Evolutionary conservation across 2,113 vertebrate genomes (phyloP), one percentile per base, ranked within the genome.

Genomic region (Struthidea cinerea): DNA sequence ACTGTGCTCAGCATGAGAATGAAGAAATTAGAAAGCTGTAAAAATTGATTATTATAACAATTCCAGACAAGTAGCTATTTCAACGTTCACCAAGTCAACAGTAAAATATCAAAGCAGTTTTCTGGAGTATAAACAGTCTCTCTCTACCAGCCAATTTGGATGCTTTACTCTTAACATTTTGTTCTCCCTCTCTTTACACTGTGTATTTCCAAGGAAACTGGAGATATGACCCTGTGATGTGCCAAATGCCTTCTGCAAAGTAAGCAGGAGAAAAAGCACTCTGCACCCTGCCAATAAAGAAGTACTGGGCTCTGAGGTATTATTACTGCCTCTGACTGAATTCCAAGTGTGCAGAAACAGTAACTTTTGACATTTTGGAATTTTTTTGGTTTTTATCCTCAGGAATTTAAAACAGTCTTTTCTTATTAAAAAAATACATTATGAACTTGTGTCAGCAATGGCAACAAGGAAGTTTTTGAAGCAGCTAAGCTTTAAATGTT

Each of bases 1-100:
- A 91, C 2, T 67, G 30, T 71, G 53, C 39, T 77, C 59, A 44
- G 73, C 11, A 10, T 39, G 60, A 75, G 30, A 90, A 88, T 79
- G 37, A 70, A 90, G 37, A 83, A 71, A 93, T 80, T 0, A 92
- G n/a, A 76, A 81, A 3, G 9, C 4, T 75, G 46, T 23, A 92
- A 80, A 87, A 89, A 56, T 23, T 4, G 28, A 77, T 95, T 80
- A 83, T 60, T 50, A 1, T 27, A 87, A 85, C 73, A 85, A 92
- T 90, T 94, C 80, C 89, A 97, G 73, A 93, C 37, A 70, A 86
- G 84, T 47, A 65, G 53, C 65, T 82, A 89, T 64, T 88, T 96
- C 82, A 83, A n/a, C 78, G 44, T 82, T 53, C 75, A 96, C n/a
- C 82, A 94, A 79, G 37, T 74, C 69, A 91, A 70, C 17, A 87